These are phyloP conservation scores for Limosa lapponica DNA, from an alignment of 2,797 vertebrate species.

Conservation along the genomic window DNA sequence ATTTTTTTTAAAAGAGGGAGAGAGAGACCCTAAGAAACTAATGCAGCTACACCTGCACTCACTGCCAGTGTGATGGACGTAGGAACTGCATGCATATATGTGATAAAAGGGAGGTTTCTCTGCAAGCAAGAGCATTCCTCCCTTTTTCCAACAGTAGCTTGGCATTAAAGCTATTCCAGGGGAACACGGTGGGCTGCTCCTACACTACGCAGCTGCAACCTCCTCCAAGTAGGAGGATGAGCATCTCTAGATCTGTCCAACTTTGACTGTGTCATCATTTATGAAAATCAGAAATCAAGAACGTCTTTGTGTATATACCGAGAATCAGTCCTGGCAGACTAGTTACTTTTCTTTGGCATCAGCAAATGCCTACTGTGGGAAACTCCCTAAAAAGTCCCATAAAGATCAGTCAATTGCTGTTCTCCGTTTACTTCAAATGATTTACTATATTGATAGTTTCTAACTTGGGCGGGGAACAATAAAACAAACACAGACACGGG, in stretches of 20 bases:
- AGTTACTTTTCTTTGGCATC: not conserved
- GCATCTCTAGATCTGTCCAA: not conserved
- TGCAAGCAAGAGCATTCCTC: not conserved
- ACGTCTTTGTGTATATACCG: not conserved
- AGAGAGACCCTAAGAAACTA: not conserved
- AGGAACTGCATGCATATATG: accelerated
- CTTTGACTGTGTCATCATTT: not conserved
- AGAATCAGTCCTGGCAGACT: not conserved
- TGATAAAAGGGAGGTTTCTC: not conserved
- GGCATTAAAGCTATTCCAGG: not conserved
- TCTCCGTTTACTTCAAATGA: not conserved
- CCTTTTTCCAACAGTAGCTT: not conserved
- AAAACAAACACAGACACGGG: not conserved
- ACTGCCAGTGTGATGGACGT: not conserved
- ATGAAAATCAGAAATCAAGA: not conserved
- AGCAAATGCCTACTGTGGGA: not conserved
- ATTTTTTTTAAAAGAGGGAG: not conserved
- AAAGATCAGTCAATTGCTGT: not conserved
- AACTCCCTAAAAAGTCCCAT: conserved; percentile 13
- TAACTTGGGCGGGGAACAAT: not conserved
- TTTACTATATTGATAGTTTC: not conserved
- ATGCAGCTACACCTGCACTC: not conserved
- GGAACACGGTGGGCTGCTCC: not conserved
- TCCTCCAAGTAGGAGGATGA: not conserved
- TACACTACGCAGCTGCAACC: not conserved